These are phyloP conservation scores for Brachirus orientalis DNA, from an alignment of 2,113 vertebrate species.

Conservation along the genomic window DNA sequence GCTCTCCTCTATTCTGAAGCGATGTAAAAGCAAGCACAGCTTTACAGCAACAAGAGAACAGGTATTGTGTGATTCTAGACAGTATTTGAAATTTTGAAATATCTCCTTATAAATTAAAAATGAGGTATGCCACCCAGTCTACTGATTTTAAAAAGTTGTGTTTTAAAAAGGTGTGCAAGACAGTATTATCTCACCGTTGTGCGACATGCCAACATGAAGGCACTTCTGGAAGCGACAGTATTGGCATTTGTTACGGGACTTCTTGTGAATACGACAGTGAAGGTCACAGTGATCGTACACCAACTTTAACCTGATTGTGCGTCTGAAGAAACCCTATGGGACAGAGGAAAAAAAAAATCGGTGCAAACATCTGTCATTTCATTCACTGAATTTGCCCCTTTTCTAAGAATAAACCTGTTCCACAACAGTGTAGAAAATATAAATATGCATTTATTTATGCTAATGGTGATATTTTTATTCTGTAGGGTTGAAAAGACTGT, in stretches of 20 bases:
- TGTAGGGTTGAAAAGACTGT: not conserved
- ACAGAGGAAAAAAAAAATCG: slow-evolving; percentile 17
- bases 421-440: too few species aligned
- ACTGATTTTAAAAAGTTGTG: too few species aligned
- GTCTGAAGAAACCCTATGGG: slow-evolving; percentile 93
- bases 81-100: too few species aligned
- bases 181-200: slow-evolving; percentile 88
- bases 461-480: not conserved
- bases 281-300: slow-evolving; percentile 96
- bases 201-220: slow-evolving; percentile 98
- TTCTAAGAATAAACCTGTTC: not conserved
- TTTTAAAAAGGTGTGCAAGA: too few species aligned
- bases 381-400: not conserved
- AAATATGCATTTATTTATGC: not conserved
- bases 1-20: too few species aligned
- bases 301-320: slow-evolving; percentile 95
- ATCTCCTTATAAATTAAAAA: too few species aligned
- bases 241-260: slow-evolving; percentile 98
- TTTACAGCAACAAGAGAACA: too few species aligned
- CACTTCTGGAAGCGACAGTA: slow-evolving; percentile 99
- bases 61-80: too few species aligned
- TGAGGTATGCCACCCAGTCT: too few species aligned
- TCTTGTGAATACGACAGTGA: slow-evolving; percentile 97
- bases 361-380: not conserved
- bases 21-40: too few species aligned